phyloP scores from a whole-genome alignment of 2,113 vertebrate species.

The Otus sunia region DNA sequence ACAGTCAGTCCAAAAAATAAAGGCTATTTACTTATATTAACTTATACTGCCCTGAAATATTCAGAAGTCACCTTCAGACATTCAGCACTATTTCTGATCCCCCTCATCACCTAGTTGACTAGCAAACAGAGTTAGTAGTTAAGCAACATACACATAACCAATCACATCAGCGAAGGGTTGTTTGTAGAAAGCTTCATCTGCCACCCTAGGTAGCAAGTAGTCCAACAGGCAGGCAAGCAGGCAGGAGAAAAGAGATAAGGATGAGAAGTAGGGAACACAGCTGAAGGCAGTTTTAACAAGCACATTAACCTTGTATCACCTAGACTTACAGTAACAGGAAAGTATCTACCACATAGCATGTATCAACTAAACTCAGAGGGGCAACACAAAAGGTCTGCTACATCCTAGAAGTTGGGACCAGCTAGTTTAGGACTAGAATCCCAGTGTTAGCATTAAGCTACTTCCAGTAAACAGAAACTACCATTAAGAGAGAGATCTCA shows the following conservation, averaged over 20 bases:
- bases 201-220: slow-evolving; percentile 91
- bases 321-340: neutral
- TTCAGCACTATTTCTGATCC: neutral
- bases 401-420: neutral
- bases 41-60: neutral
- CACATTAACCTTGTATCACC: neutral
- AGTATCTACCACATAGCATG: neutral
- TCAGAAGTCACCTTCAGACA: neutral
- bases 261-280: slow-evolving; percentile 77
- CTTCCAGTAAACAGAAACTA: neutral
- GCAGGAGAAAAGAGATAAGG: slow-evolving; percentile 87
- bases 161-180: slow-evolving; percentile 99
- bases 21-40: neutral
- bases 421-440: neutral
- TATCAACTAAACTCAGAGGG: neutral
- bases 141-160: slow-evolving; percentile 99
- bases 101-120: slow-evolving; percentile 1
- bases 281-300: slow-evolving; percentile 20
- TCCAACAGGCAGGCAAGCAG: slow-evolving; percentile 87
- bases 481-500: neutral
- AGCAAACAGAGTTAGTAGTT: slow-evolving; percentile 85
- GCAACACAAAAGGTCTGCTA: neutral
- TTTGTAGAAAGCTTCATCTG: slow-evolving; percentile 99
- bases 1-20: neutral
- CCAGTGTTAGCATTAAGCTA: neutral